These are phyloP conservation scores for Myocastor coypus DNA, from an alignment of 2,113 vertebrate species.

Conservation along the genomic window DNA sequence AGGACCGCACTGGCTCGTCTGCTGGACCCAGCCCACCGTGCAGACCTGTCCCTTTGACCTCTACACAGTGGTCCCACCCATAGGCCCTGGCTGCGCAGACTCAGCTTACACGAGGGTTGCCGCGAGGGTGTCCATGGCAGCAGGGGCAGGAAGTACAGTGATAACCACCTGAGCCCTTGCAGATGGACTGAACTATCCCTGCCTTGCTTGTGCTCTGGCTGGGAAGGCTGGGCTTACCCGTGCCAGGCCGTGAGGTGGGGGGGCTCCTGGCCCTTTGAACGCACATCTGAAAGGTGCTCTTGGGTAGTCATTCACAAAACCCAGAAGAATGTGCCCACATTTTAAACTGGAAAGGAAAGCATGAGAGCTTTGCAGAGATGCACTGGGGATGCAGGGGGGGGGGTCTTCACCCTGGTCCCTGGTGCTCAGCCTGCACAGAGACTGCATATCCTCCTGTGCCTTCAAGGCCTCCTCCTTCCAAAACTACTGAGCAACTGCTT, in stretches of 20 bases:
- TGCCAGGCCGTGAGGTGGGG: rapidly evolving
- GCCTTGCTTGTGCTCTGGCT: background rate
- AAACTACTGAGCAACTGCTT: background rate
- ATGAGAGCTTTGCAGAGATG: background rate
- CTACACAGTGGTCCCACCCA: background rate
- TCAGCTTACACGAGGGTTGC: rapidly evolving
- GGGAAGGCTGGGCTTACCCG: background rate
- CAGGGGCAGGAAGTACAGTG: background rate
- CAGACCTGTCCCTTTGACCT: background rate
- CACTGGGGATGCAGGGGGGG: too few species aligned
- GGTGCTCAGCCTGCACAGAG: background rate
- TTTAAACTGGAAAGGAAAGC: background rate
- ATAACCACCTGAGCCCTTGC: background rate
- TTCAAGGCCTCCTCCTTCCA: background rate
- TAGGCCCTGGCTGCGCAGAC: background rate
- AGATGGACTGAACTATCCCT: background rate
- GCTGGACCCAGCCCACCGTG: too few species aligned
- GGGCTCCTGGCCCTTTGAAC: background rate
- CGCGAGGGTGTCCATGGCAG: background rate
- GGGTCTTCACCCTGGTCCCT: background rate
- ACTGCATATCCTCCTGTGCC: background rate
- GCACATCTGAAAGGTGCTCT: background rate
- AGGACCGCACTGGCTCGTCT: background rate
- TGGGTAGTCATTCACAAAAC: background rate
- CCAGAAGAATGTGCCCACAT: background rate